Conservation (phyloP, 2,888 invertebrate genomes). For the Rhamnusium bicolor region DNA sequence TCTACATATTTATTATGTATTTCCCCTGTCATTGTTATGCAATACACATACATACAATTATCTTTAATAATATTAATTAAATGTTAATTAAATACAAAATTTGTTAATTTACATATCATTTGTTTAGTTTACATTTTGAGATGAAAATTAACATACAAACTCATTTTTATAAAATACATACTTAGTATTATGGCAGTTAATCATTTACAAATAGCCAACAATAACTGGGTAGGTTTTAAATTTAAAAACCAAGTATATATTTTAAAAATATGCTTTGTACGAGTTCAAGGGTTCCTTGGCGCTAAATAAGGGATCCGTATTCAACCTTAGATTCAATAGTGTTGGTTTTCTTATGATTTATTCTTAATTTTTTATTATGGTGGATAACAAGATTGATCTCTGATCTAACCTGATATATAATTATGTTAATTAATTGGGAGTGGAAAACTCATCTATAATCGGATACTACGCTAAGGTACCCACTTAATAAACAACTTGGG, state of each 20-base stretch:
- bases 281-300: too few relatives aligned
- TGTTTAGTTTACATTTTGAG: neutral
- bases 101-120: neutral
- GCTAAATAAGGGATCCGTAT: too few relatives aligned
- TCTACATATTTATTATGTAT: conserved; percentile 24
- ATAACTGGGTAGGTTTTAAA: too few relatives aligned
- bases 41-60: conserved; percentile 14
- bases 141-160: neutral
- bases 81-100: conserved; percentile 14
- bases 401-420: conserved; percentile 24
- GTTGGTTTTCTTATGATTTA: neutral
- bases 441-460: conserved; percentile 42
- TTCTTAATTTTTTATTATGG: neutral
- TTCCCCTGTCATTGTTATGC: conserved; percentile 12
- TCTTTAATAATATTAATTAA: conserved; percentile 17
- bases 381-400: neutral
- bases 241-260: too few relatives aligned
- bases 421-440: conserved; percentile 47
- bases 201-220: neutral
- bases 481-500: conserved; percentile 25
- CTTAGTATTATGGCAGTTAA: neutral
- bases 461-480: conserved; percentile 31
- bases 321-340: too few relatives aligned
- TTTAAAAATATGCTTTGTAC: too few relatives aligned
- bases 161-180: neutral